These are phyloP conservation scores for Heteromormyrus szaboi DNA, from an alignment of 2,797 vertebrate species.

Conservation along the genomic window DNA sequence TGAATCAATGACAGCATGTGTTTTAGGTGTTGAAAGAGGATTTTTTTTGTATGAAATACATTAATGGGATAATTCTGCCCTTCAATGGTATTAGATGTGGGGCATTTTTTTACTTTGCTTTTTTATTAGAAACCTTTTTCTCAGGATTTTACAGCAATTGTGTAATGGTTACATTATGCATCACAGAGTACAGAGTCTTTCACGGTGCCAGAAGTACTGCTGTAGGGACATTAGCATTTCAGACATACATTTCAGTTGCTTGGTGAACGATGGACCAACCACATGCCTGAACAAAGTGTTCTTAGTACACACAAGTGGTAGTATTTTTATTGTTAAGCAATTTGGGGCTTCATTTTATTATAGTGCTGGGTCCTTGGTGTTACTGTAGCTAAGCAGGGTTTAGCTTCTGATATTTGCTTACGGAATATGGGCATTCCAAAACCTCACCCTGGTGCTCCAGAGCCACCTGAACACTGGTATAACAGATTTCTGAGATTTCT, in stretches of 20 bases:
- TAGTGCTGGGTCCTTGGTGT: neutral
- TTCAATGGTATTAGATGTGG: neutral
- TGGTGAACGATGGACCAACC: neutral
- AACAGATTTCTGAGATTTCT: neutral
- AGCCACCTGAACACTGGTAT: conserved; percentile 4
- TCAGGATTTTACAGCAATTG: neutral
- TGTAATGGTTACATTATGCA: neutral
- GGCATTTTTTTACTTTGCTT: neutral
- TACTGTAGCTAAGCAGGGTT: neutral
- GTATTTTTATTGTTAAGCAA: conserved; percentile 4
- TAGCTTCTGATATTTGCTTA: conserved; percentile 6
- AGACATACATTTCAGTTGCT: neutral
- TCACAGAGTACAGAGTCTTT: neutral
- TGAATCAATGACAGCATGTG: conserved; percentile 1
- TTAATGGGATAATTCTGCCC: neutral
- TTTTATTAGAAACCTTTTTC: neutral
- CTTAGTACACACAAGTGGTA: neutral
- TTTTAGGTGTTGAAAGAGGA: neutral
- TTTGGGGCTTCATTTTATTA: neutral
- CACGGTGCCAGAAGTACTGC: neutral
- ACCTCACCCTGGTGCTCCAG: neutral
- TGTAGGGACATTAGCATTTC: neutral
- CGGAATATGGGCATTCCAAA: neutral
- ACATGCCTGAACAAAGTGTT: neutral
- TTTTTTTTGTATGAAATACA: neutral